Evolutionary conservation across 1,140 invertebrate species (phyloP).

Genomic region (Papilio glaucus): DNA sequence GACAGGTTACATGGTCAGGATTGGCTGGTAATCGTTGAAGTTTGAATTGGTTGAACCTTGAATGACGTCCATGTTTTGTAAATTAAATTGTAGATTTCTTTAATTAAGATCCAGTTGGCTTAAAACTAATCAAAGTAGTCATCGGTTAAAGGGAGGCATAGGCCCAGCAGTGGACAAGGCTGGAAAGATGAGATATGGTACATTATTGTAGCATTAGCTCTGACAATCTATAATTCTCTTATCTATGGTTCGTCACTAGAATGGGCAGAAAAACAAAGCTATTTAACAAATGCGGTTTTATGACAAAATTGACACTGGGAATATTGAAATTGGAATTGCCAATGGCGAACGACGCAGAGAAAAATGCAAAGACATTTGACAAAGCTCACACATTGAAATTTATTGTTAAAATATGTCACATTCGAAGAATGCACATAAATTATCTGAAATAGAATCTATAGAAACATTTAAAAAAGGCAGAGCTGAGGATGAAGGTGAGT

Average conservation of each 20-base stretch:
- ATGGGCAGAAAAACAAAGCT: not conserved
- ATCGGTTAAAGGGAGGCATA: no score
- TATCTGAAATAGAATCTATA: conserved; percentile 67
- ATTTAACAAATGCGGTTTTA: conserved; percentile 25
- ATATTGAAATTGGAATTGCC: conserved; percentile 72
- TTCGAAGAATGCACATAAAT: conserved; percentile 73
- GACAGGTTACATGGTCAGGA: no score
- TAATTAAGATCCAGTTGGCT: no score
- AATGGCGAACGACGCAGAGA: conserved; percentile 57
- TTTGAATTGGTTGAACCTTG: no score
- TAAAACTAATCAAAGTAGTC: no score
- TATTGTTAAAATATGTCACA: conserved; percentile 80
- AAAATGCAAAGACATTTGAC: conserved; percentile 80
- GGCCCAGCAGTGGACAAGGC: no score
- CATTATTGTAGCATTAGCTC: conserved; percentile 44
- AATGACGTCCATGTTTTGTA: no score
- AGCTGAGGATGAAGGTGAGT: conserved; percentile 62
- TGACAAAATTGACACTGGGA: conserved; percentile 36
- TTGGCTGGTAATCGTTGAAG: no score
- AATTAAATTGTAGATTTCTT: no score
- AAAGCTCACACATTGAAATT: conserved; percentile 77
- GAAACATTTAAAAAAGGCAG: conserved; percentile 52
- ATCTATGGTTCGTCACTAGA: conserved; percentile 1
- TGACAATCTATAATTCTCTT: not conserved
- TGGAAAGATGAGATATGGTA: no score